These are phyloP conservation scores for Helarctos malayanus DNA, from an alignment of 2,797 vertebrate species.

Conservation along the genomic window DNA sequence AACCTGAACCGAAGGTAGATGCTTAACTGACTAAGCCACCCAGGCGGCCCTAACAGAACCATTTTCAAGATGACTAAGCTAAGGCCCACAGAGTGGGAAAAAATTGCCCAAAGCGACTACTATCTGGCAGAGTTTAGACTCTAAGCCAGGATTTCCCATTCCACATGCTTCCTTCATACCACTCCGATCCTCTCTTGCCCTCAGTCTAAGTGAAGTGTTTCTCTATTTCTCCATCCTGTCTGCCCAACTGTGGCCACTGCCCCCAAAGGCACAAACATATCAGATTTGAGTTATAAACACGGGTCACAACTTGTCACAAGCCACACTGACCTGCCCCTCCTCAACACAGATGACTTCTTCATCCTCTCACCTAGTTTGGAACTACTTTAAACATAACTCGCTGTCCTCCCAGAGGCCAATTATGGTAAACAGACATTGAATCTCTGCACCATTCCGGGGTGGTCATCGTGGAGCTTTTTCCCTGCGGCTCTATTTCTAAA, in stretches of 20 bases:
- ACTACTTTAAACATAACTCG: neutral
- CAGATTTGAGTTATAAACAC: neutral
- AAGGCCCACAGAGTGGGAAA: neutral
- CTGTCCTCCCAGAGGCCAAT: neutral
- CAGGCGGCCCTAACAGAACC: neutral
- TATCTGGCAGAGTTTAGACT: neutral
- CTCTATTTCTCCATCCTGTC: neutral
- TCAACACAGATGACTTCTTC: neutral
- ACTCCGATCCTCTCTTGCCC: neutral
- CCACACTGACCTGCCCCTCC: neutral
- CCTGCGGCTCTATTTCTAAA: neutral
- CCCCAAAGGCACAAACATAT: neutral
- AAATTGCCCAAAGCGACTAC: neutral
- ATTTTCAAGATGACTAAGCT: neutral
- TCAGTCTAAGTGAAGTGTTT: neutral
- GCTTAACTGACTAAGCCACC: too few relatives aligned
- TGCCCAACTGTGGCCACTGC: neutral
- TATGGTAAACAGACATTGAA: neutral
- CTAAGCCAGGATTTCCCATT: neutral
- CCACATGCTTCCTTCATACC: neutral
- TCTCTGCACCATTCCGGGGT: neutral
- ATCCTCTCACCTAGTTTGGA: slow-evolving; percentile 3
- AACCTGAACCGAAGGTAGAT: too few relatives aligned
- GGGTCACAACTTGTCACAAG: neutral
- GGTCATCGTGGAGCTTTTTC: neutral